These are phyloP conservation scores for Grammomys dolichurus DNA, from an alignment of 2,113 vertebrate species.

Conservation along the genomic window DNA sequence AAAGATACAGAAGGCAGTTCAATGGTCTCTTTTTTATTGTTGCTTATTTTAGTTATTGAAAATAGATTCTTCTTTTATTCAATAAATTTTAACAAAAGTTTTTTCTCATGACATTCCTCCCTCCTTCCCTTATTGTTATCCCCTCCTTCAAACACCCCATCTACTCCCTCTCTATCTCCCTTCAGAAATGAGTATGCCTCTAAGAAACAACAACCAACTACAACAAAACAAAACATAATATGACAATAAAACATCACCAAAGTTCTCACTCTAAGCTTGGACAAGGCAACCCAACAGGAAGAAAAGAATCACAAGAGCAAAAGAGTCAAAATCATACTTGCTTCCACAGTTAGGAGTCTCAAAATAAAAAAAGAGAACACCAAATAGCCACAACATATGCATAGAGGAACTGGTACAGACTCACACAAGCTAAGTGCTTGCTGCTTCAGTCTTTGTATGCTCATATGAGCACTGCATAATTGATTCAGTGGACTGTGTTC, in stretches of 20 bases:
- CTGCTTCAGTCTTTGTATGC: not conserved
- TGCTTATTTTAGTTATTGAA: not conserved
- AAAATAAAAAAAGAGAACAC: too few relatives aligned
- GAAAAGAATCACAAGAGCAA: not conserved
- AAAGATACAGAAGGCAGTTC: not conserved
- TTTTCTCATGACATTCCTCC: not conserved
- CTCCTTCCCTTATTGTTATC: accelerated
- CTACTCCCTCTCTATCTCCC: not conserved
- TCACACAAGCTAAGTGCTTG: accelerated
- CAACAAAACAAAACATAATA: not conserved
- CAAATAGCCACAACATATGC: not conserved
- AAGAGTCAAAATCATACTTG: not conserved
- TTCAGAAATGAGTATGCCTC: not conserved
- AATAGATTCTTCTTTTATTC: not conserved
- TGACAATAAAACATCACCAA: not conserved
- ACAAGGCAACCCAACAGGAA: not conserved
- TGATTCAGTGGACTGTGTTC: not conserved
- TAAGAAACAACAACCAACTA: not conserved
- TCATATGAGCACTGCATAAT: not conserved
- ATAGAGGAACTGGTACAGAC: accelerated
- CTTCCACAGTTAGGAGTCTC: not conserved
- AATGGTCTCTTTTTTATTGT: not conserved
- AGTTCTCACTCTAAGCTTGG: not conserved
- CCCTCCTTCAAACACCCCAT: too few relatives aligned
- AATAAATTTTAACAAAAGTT: not conserved